Percentiles rank a stretch among this genome's conserved stretches.
phyloP scores from a whole-genome alignment of 2,797 vertebrate species.

The Anas bahamensis region DNA sequence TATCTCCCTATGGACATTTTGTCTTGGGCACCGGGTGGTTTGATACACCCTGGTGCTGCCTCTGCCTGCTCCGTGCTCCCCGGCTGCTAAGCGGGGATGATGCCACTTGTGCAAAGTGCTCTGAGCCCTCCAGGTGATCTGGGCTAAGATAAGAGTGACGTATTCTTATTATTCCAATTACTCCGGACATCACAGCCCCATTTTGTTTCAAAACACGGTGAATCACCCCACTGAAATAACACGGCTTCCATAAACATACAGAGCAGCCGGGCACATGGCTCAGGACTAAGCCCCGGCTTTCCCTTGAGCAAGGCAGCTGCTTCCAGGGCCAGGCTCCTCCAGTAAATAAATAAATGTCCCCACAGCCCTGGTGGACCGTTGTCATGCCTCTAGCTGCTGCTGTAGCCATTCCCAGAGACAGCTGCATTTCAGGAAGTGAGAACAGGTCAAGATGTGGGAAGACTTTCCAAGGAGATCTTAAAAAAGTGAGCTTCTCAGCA shows the following conservation, averaged over 20 bases:
- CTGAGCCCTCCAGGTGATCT: neutral
- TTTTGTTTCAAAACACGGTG: conserved; percentile 63
- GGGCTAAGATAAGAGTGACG: neutral
- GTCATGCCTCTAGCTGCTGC: neutral
- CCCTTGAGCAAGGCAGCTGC: conserved; percentile 58
- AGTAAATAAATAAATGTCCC: conserved; percentile 37
- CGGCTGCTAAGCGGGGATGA: neutral
- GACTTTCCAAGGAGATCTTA: conserved; percentile 5
- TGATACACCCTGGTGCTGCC: neutral
- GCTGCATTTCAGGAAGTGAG: neutral
- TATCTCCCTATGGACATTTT: neutral
- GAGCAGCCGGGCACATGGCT: conserved; percentile 3
- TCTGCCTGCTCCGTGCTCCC: neutral
- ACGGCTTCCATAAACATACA: conserved; percentile 45
- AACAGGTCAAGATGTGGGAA: neutral
- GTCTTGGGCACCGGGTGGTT: neutral
- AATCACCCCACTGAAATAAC: conserved; percentile 50
- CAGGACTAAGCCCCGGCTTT: conserved; percentile 26
- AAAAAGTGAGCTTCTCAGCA: neutral
- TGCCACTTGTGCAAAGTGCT: neutral
- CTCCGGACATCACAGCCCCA: conserved; percentile 29
- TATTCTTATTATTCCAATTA: conserved; percentile 46
- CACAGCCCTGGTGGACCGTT: neutral
- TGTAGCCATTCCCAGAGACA: neutral
- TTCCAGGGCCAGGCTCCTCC: conserved; percentile 20